These are phyloP conservation scores for Rhynchopsitta pachyrhyncha DNA, from an alignment of 2,113 vertebrate genomes.

Conservation along the genomic window DNA sequence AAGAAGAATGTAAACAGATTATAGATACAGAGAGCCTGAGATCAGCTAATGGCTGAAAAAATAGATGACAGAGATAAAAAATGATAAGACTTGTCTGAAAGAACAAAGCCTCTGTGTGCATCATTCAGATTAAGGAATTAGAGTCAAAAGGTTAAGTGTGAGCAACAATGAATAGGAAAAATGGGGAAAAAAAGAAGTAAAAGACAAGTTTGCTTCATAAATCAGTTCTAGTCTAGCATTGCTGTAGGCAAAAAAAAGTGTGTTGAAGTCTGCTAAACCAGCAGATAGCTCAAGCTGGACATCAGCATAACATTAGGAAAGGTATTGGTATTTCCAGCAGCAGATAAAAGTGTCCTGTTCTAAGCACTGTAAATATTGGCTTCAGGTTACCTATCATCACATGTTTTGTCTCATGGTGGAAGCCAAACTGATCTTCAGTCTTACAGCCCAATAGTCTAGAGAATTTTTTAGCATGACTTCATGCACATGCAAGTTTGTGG, in stretches of 20 bases:
- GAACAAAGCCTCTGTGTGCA: slow-evolving; percentile 79
- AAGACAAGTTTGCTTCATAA: slow-evolving; percentile 75
- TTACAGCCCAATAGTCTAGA: background rate
- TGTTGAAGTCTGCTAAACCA: slow-evolving; percentile 40
- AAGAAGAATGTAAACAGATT: slow-evolving; percentile 83
- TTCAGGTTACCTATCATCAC: background rate
- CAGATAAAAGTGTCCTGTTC: background rate
- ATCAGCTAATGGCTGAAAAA: slow-evolving; percentile 77
- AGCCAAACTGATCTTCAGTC: background rate
- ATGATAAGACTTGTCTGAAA: slow-evolving; percentile 78
- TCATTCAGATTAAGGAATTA: slow-evolving; percentile 78
- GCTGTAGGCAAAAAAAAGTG: background rate
- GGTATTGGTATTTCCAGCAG: background rate
- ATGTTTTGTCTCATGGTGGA: background rate
- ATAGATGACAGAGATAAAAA: slow-evolving; percentile 80
- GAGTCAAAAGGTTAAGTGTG: slow-evolving; percentile 80
- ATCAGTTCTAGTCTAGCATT: slow-evolving; percentile 66
- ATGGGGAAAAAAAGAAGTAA: slow-evolving; percentile 75
- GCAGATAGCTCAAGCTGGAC: slow-evolving; percentile 35
- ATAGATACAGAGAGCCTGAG: slow-evolving; percentile 66
- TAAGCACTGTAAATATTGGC: background rate
- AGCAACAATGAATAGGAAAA: slow-evolving; percentile 81
- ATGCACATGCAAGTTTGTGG: background rate
- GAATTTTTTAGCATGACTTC: background rate
- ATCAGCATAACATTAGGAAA: background rate